Conservation (phyloP, 2,113 vertebrate genomes). For the Embiotoca jacksoni region DNA sequence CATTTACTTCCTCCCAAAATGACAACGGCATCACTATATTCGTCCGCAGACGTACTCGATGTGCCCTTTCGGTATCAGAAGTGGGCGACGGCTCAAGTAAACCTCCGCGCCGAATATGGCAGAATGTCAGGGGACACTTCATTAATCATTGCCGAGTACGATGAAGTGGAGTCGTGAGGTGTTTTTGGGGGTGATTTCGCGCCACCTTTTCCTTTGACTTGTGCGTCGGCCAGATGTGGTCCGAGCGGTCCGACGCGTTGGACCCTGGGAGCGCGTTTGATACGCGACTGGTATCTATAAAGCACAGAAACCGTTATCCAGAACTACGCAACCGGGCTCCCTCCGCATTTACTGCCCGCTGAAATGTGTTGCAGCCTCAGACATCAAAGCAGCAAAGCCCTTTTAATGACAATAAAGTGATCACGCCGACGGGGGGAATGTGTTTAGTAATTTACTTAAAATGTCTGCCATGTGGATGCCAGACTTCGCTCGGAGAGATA, state of each 20-base stretch:
- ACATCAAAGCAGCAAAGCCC: slow-evolving; percentile 52
- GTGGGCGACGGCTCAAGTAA: slow-evolving; percentile 17
- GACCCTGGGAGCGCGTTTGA: slow-evolving; percentile 33
- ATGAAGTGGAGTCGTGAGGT: slow-evolving; percentile 53
- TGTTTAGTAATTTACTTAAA: slow-evolving; percentile 77
- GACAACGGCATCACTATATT: neutral
- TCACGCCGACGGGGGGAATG: slow-evolving; percentile 54
- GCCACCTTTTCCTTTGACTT: slow-evolving; percentile 12
- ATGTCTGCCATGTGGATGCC: slow-evolving; percentile 69
- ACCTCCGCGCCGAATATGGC: neutral
- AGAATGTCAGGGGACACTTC: slow-evolving; percentile 6
- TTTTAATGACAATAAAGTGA: slow-evolving; percentile 74
- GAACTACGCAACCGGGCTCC: slow-evolving; percentile 18
- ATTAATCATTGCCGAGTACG: slow-evolving; percentile 58
- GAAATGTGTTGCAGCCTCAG: slow-evolving; percentile 17
- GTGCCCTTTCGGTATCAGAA: slow-evolving; percentile 6
- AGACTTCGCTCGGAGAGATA: slow-evolving; percentile 62
- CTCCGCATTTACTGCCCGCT: slow-evolving; percentile 47
- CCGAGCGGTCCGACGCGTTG: slow-evolving; percentile 50
- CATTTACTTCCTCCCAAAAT: neutral
- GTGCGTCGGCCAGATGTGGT: slow-evolving; percentile 26
- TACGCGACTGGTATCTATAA: slow-evolving; percentile 54
- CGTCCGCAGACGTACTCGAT: neutral
- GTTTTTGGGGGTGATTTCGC: slow-evolving; percentile 3
- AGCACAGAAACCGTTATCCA: slow-evolving; percentile 54